These are phyloP conservation scores for Harpalus rubripes DNA, from an alignment of 2,888 invertebrate species.

Conservation along the genomic window DNA sequence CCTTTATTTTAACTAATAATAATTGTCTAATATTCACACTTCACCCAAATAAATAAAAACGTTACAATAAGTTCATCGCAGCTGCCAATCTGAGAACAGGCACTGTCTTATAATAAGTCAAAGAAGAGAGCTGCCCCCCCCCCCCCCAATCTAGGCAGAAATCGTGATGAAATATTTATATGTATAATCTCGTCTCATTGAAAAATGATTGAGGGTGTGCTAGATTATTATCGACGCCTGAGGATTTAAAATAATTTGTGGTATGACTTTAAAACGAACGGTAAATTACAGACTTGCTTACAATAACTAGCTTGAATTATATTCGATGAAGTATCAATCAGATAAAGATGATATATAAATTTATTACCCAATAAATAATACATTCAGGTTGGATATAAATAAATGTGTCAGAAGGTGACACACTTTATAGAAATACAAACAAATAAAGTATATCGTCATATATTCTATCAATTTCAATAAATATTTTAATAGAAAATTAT, in stretches of 20 bases:
- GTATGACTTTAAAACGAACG: background rate
- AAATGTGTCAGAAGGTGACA: background rate
- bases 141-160: background rate
- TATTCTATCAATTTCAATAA: no score
- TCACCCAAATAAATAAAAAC: no score
- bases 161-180: background rate
- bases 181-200: background rate
- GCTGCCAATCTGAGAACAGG: no score
- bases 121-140: no score
- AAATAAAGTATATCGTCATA: no score
- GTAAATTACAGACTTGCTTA: background rate
- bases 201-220: background rate
- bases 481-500: no score
- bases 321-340: slow-evolving; percentile 33
- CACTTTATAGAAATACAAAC: background rate
- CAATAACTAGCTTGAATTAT: slow-evolving; percentile 10
- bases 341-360: slow-evolving; percentile 35
- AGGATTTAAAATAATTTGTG: background rate
- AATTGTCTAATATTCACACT: no score
- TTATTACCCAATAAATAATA: slow-evolving; percentile 14
- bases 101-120: no score
- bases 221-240: background rate
- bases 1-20: no score
- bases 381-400: background rate
- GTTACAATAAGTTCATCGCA: no score